A percentile compares a stretch with the other conserved stretches of the same genome.
phyloP scores from a whole-genome alignment of 1,140 invertebrate species.

The Diploscapter pachys region DNA sequence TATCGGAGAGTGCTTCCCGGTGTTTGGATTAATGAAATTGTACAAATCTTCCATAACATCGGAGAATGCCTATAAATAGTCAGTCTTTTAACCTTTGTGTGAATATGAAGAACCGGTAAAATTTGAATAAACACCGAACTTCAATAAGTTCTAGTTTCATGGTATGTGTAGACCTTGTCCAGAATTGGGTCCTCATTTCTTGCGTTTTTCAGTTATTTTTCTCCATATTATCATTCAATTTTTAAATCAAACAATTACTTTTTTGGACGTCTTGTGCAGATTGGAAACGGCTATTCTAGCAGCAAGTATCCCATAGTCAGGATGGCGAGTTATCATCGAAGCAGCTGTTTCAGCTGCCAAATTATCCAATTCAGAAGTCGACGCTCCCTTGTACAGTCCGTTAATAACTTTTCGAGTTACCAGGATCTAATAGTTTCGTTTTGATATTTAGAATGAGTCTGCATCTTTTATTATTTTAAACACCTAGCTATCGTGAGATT shows the following conservation, averaged over 20 bases:
- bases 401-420: conserved; percentile 72
- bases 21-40: conserved; percentile 73
- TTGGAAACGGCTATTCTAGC: conserved; percentile 93
- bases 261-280: conserved; percentile 79
- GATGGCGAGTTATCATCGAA: conserved; percentile 89
- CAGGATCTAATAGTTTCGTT: conserved; percentile 55
- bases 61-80: conserved; percentile 62
- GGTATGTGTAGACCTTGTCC: no score
- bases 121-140: no score
- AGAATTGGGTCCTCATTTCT: no score
- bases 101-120: no score
- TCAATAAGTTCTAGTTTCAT: no score
- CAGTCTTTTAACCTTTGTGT: no score
- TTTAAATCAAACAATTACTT: conserved; percentile 9
- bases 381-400: conserved; percentile 92
- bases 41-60: conserved; percentile 87
- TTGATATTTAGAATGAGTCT: no score
- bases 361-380: conserved; percentile 91
- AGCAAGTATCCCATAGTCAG: conserved; percentile 91
- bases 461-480: no score
- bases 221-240: background rate
- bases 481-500: no score
- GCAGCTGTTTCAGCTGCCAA: conserved; percentile 92
- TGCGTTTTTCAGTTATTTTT: background rate
- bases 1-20: conserved; percentile 72